phyloP scores from a whole-genome alignment of 2,797 vertebrate species.

The Decapterus maruadsi region DNA sequence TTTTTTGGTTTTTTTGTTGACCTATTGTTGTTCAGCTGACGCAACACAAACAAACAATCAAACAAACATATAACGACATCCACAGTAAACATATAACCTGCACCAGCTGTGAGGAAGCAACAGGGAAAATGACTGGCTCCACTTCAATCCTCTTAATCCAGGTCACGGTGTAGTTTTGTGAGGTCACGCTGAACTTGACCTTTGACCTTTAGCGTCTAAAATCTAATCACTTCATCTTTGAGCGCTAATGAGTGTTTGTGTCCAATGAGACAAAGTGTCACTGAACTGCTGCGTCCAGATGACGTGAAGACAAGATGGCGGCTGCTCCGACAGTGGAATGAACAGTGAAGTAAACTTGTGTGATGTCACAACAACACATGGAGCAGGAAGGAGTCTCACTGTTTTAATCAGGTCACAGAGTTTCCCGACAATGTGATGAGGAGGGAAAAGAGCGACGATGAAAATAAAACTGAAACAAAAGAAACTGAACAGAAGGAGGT shows the following conservation, averaged over 20 bases:
- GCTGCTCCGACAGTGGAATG: too few relatives aligned
- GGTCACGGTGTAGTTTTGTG: too few relatives aligned
- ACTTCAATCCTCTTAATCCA: too few relatives aligned
- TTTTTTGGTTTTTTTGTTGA: conserved; percentile 43
- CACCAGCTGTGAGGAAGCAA: not conserved
- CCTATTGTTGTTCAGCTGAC: conserved; percentile 19
- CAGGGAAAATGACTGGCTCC: not conserved
- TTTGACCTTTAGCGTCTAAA: too few relatives aligned
- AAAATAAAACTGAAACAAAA: not conserved
- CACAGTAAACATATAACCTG: too few relatives aligned
- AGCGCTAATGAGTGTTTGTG: too few relatives aligned
- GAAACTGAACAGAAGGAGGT: not conserved
- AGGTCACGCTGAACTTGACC: too few relatives aligned
- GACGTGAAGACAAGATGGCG: too few relatives aligned
- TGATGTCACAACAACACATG: conserved; percentile 15
- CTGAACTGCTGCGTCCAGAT: too few relatives aligned
- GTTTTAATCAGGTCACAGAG: conserved; percentile 47
- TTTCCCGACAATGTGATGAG: conserved; percentile 6
- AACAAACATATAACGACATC: not conserved
- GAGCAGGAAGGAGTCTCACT: too few relatives aligned
- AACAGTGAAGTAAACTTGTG: conserved; percentile 9
- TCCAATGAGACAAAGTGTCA: too few relatives aligned
- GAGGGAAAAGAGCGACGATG: not conserved
- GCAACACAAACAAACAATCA: conserved; percentile 18
- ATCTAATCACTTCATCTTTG: too few relatives aligned